Evolutionary conservation across 2,888 invertebrate genomes (phyloP).

Genomic region (Brenthis daphne): DNA sequence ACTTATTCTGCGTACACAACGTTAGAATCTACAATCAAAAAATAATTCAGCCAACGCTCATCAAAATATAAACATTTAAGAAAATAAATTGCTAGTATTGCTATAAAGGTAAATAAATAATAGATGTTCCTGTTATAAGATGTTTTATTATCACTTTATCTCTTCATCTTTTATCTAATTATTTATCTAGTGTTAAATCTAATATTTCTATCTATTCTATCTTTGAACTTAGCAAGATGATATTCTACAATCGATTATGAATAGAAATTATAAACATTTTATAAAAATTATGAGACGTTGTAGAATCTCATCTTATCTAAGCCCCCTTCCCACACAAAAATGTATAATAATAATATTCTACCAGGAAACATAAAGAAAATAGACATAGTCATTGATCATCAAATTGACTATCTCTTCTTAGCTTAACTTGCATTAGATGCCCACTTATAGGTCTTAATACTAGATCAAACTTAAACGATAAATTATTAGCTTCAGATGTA

Average conservation of each 20-base stretch:
- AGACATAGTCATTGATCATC: background rate
- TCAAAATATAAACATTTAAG: background rate
- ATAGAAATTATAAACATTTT: no score
- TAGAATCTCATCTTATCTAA: no score
- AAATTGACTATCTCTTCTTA: constrained; percentile 31
- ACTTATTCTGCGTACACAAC: constrained; percentile 62
- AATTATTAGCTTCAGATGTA: constrained; percentile 46
- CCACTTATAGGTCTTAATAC: constrained; percentile 52
- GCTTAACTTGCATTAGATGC: constrained; percentile 52
- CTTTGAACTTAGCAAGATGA: no score
- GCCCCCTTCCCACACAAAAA: no score
- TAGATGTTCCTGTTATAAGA: no score
- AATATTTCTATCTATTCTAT: no score
- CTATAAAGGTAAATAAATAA: no score
- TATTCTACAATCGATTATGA: no score
- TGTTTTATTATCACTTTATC: no score
- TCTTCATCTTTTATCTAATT: no score
- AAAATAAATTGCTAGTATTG: background rate
- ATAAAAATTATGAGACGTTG: no score
- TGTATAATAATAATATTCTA: background rate
- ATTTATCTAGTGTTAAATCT: no score
- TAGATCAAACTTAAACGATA: constrained; percentile 56
- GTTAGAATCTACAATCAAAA: constrained; percentile 45
- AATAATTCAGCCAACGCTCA: background rate
- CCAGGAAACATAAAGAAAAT: background rate